Base-by-base conservation (phyloP, 1,140 invertebrate genomes). In the Fopius arisanus region DNA sequence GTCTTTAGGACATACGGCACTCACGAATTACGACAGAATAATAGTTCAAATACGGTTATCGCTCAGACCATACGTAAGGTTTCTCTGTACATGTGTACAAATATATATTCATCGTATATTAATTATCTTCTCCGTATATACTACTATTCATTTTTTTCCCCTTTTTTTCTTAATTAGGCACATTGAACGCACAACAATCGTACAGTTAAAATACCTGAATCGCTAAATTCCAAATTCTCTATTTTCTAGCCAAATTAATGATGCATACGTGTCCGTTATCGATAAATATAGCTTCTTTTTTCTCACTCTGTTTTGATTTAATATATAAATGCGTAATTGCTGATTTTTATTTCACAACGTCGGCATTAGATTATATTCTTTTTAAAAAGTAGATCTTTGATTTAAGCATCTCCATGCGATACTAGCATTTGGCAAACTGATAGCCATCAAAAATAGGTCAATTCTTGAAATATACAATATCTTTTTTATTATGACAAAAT, bases 171-270 rank as follows among this genome's bases (percentile, higher is more conserved):
- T 48, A 51, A 51, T 72, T 72, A 72, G 70, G 70, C 70, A 72
- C 70, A 72, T 66, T 26, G 70, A 72, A 72, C 70, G 65, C 70
- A 72, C 70, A 72, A 66, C 40, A 37, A 72, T 51, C 63, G 41
- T 51, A 71, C 48, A 72, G 19, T 67, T 72, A 37, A 48, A 16
- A 72, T 41, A 72, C 43, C 41, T 72, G 63, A 48, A 26, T 67
- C 21, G 28, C 10, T 21, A 40, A 65, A 65, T 43, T 19, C 19
- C 43, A 65, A 66, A 40, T 41, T 4, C 28, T 51, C 65, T 16
- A 62, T 3, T 69, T 26, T 48, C 43, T 16, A 54, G 3, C 59
- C 2, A 33, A 33, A 9, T n/a, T 4, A 31, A 21, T 59, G 29
- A n/a, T 67, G 28, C n/a, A 41, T 12, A 66, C 43, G 33, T 48